Percentiles rank a stretch among this genome's conserved stretches.
These are phyloP conservation scores for Exaiptasia diaphana DNA, from an alignment of 64 coral and sea anemone species.

Conservation along the genomic window DNA sequence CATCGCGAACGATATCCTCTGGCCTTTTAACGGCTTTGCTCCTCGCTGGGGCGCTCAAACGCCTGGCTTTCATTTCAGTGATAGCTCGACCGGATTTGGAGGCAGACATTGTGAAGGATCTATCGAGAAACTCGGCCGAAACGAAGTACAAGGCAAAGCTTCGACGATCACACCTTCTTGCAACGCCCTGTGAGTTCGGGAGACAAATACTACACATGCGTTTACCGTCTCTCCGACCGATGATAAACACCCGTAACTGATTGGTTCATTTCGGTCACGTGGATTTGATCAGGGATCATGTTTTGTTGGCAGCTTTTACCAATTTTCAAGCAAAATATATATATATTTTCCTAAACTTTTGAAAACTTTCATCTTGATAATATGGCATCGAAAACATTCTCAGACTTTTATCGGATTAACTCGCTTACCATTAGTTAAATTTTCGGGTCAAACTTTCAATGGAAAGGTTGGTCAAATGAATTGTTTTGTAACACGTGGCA, in stretches of 20 bases:
- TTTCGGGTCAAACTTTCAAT: too few relatives aligned
- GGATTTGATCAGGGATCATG: neutral
- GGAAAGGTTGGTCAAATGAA: too few relatives aligned
- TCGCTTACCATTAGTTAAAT: too few relatives aligned
- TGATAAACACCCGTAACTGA: neutral
- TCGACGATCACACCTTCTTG: slow-evolving; percentile 96
- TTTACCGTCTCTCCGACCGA: neutral
- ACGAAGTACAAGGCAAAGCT: slow-evolving; percentile 28
- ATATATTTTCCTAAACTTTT: too few relatives aligned
- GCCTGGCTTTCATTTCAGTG: slow-evolving; percentile 79
- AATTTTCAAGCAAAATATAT: too few relatives aligned
- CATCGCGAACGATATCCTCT: slow-evolving; percentile 92
- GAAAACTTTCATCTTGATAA: too few relatives aligned
- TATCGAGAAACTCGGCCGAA: slow-evolving; percentile 56
- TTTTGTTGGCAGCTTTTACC: neutral
- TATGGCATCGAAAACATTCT: too few relatives aligned
- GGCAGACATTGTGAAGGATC: slow-evolving; percentile 75
- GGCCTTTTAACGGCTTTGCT: slow-evolving; percentile 90
- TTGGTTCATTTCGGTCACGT: neutral
- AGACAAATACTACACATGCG: slow-evolving; percentile 17
- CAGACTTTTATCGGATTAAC: too few relatives aligned
- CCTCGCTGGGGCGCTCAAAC: slow-evolving; percentile 82
- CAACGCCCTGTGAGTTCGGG: slow-evolving; percentile 78
- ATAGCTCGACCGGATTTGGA: slow-evolving; percentile 65
- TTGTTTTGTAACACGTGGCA: too few relatives aligned